Evolutionary conservation across 1,140 invertebrate species (phyloP), one percentile per base, ranked within the genome.

Genomic region (Trichonephila clavata): DNA sequence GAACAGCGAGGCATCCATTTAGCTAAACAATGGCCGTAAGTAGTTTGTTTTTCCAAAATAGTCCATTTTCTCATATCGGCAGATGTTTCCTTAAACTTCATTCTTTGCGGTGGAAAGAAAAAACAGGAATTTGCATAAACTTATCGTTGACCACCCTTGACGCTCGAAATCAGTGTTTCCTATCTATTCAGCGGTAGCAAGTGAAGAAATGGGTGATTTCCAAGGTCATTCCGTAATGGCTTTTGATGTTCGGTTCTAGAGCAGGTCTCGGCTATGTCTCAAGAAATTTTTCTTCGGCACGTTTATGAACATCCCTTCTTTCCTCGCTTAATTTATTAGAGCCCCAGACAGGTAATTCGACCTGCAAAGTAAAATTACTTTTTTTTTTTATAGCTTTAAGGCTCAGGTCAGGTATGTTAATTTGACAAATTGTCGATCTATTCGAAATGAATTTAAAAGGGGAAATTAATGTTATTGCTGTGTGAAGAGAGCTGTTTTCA

Each of bases 101-200:
- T 21, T 61, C 32, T 77, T 77, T 18, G 68, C n/a, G 32, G 16
- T 77, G 32, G 24, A 14, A 61, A 18, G 21, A 77, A 77, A 77
- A 32, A n/a, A n/a, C n/a, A n/a, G 27, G 24, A 32, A 77, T 77
- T 77, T 77, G 68, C 68, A 77, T 77, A 32, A 77, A 32, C 16
- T 77, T 32, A 27, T 77, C 68, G 27, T 77, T 32, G 68, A 77
- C 68, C 68, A 77, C 68, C 68, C 68, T 39, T 77, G 27, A 16
- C 65, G 65, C 21, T n/a, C 65, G 24, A 24, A 68, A 68, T 68
- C 65, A 27, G 24, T 21, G 24, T n/a, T 68, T 68, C 14, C 65
- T n/a, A 68, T 68, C 65, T 68, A 24, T 68, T 68, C 65, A n/a
- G n/a, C 65, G 65, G 65, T 68, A 68, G 65, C 65, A n/a, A 63